A percentile compares a stretch with the other conserved stretches of the same genome.
Evolutionary conservation across 2,888 invertebrate genomes (phyloP).

Genomic region (Alentia gelatinosa): DNA sequence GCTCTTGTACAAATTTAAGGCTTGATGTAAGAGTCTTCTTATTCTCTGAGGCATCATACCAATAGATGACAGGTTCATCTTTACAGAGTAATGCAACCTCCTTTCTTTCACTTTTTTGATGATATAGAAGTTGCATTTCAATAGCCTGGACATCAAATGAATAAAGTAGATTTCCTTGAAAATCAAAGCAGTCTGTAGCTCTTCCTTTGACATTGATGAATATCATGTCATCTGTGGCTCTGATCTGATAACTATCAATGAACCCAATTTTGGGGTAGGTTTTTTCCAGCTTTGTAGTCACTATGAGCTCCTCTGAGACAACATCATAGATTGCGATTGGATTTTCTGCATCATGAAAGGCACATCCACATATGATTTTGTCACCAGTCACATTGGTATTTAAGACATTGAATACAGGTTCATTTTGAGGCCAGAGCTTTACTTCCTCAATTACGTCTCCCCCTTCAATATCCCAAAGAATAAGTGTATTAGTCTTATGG

Average conservation of each 20-base stretch:
- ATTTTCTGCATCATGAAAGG: constrained; percentile 66
- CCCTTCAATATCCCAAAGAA: constrained; percentile 67
- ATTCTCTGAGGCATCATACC: not conserved
- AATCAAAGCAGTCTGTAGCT: constrained; percentile 39
- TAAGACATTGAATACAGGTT: constrained; percentile 67
- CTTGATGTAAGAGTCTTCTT: not conserved
- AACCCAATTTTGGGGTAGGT: constrained; percentile 67
- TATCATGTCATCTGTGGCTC: not conserved
- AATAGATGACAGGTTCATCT: not conserved
- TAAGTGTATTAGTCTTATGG: constrained; percentile 62
- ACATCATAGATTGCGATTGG: constrained; percentile 67
- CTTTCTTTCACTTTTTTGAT: not conserved
- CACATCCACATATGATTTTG: constrained; percentile 64
- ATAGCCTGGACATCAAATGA: not conserved
- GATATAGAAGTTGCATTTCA: constrained; percentile 32
- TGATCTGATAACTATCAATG: constrained; percentile 66
- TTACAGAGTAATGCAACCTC: not conserved
- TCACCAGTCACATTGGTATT: constrained; percentile 60
- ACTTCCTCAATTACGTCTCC: constrained; percentile 68
- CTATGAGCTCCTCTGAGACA: constrained; percentile 63
- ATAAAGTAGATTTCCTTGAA: constrained; percentile 43
- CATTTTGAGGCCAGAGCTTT: constrained; percentile 52
- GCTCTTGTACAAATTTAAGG: not conserved
- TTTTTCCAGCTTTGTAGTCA: constrained; percentile 65
- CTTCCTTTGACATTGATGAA: constrained; percentile 60